Evolutionary conservation across 2,113 vertebrate species (phyloP).

Genomic region (Tapirus terrestris): DNA sequence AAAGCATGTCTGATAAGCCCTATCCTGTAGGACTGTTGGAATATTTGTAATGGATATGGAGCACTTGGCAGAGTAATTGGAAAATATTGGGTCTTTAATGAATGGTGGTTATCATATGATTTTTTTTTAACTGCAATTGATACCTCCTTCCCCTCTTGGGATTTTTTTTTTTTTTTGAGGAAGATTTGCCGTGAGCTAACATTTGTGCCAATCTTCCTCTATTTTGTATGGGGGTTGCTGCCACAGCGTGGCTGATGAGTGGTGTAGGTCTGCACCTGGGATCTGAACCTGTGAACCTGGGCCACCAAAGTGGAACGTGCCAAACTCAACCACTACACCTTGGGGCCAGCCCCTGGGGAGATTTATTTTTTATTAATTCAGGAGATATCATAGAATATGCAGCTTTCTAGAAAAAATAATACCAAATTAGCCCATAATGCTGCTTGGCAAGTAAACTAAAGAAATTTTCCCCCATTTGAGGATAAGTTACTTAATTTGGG

Average conservation of each 20-base stretch:
- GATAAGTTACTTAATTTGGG: slow-evolving; percentile 13
- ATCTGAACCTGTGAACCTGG: no score
- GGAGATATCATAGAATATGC: neutral
- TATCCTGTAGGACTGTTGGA: neutral
- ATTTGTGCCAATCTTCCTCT: no score
- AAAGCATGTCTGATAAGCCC: neutral
- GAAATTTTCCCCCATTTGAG: neutral
- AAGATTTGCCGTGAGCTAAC: no score
- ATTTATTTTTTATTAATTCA: neutral
- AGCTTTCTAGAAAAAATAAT: neutral
- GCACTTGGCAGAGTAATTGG: neutral
- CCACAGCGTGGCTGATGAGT: no score
- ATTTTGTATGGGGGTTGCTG: no score
- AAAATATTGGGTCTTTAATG: neutral
- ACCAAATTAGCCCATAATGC: neutral
- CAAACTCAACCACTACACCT: no score
- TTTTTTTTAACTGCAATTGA: neutral
- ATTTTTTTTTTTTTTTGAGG: no score
- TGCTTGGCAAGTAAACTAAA: neutral
- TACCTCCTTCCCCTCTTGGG: neutral
- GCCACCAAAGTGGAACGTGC: no score
- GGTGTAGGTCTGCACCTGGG: no score
- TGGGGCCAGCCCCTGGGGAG: neutral
- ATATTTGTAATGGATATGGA: neutral
- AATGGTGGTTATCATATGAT: neutral